Conservation (phyloP, 2,113 vertebrate species). For the Neolamprologus hecqui region DNA sequence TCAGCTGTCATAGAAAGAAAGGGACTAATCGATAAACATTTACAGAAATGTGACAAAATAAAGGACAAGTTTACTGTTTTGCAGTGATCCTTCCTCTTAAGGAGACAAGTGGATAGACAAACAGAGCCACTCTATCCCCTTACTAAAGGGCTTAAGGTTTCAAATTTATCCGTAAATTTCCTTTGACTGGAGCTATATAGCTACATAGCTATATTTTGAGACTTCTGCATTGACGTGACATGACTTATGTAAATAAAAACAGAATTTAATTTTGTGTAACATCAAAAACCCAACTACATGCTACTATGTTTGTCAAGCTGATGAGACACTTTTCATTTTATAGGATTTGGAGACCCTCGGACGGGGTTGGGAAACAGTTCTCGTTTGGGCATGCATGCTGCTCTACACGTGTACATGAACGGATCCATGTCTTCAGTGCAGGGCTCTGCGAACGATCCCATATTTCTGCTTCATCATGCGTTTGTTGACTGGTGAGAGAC, state of each 20-base stretch:
- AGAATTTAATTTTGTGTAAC: neutral
- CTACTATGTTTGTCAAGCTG: neutral
- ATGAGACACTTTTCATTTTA: neutral
- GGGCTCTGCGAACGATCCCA: conserved; percentile 91
- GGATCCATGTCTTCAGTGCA: conserved; percentile 93
- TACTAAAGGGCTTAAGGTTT: neutral
- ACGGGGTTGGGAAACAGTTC: conserved; percentile 76
- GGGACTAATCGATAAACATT: neutral
- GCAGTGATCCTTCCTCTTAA: neutral
- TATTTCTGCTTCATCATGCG: conserved; percentile 89
- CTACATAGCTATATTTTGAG: neutral
- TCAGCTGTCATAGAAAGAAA: neutral
- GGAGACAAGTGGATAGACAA: neutral
- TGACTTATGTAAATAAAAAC: neutral
- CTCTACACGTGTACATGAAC: conserved; percentile 92
- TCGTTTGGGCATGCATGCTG: conserved; percentile 78
- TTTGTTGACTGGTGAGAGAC: conserved; percentile 88
- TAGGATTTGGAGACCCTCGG: conserved; percentile 84
- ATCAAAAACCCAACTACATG: neutral
- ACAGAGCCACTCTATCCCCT: neutral
- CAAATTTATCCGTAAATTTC: neutral
- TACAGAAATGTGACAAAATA: neutral
- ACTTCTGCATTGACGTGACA: neutral
- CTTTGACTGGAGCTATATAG: neutral
- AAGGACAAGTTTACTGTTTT: neutral